Evolutionary conservation across 2,113 vertebrate genomes (phyloP), one percentile per base, ranked within the genome.

Genomic region (Psilopogon haemacephalus): DNA sequence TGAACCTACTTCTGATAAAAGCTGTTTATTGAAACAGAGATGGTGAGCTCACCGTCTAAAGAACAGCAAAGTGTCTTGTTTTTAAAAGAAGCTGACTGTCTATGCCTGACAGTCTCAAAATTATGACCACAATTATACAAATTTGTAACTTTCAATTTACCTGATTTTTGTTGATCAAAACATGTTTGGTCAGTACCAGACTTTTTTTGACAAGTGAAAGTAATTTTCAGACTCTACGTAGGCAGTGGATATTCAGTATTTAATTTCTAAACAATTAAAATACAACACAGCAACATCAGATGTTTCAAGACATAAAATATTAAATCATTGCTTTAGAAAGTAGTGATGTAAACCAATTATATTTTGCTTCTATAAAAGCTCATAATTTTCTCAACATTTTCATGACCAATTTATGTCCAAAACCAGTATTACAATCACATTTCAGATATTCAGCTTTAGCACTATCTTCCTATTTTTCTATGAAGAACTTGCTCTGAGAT

Each of bases 401-500:
- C 35, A 77, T 50, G 2, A 88, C 92, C 86, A 17, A 86, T 38
- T 92, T 93, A 80, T 23, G 46, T 64, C 80, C 58, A 42, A 88
- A 95, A 76, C 70, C 42, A 91, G 40, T 48, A 96, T 91, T 85
- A 92, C n/a, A 91, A 71, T 38, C 44, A 75, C 71, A 54, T 77
- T 90, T 73, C 68, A 37, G 64, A 55, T 44, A 72, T 27, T 15
- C 24, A 70, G 9, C 11, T 89, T 75, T 32, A 52, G 75, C 32
- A 87, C 23, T 8, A 80, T 56, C 12, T 50, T 65, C 28, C 38
- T 95, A 98, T 95, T 98, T 98, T 84, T 98, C 98, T 69, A 88
- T 67, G 48, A 98, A 97, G 84, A 98, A 96, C 86, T 91, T 97
- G 86, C 93, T 98, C 89, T 97, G 97, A 73, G 98, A 98, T 69